Evolutionary conservation across 2,113 vertebrate genomes (phyloP), one percentile per base, ranked within the genome.

Genomic region (Turnix velox): DNA sequence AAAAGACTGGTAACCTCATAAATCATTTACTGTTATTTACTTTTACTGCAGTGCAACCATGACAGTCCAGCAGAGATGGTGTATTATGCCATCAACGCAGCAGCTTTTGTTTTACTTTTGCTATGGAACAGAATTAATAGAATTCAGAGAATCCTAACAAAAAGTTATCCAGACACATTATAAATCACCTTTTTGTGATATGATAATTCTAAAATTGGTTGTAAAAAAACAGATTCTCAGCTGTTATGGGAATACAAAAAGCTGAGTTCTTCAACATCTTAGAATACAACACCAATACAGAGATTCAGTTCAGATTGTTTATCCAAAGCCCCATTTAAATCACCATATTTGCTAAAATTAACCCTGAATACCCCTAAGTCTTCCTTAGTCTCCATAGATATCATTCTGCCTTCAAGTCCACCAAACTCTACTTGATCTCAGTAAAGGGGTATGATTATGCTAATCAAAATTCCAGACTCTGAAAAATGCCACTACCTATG

Each of bases 211-310:
- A 48, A 68, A 92, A 51, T 30, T 68, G 61, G 51, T 49, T 59
- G 90, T 61, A 81, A 37, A 66, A 91, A 84, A 93, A 71, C 6
- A 79, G 42, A 28, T 65, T 84, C 82, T 74, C 20, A n/a, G 46
- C 66, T 92, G 78, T 84, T 74, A 63, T 3, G n/a, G 69, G 91
- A 79, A 94, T 95, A 92, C 46, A 92, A 88, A 92, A 46, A 84
- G 45, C 31, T 16, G 25, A 84, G 37, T 51, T 18, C 23, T 86
- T 84, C 45, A 6, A 3, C 14, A 42, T 67, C 2, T 63, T 55
- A 75, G 5, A 83, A 84, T 27, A 45, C 23, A 61, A 45, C 6
- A 84, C 31, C 12, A 49, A 61, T 28, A 63, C 13, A 35, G 13
- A n/a, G 4, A 57, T 91, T 68, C 52, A 82, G 23, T 73, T 61